Base-by-base conservation (phyloP, 2,888 invertebrate genomes). In the Dioctria linearis region DNA sequence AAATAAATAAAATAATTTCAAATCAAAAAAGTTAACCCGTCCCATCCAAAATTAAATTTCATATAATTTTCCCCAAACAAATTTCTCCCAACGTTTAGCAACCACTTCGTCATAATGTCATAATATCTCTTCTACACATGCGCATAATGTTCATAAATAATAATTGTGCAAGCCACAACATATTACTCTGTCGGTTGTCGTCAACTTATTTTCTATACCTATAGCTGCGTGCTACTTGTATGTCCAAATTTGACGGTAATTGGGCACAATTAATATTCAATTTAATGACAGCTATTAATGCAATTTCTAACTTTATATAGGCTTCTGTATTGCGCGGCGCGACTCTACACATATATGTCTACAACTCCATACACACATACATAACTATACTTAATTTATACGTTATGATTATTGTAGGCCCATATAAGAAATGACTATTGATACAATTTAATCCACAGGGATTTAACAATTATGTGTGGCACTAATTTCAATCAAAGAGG, bases 161-260 rank as follows among this genome's bases (percentile, higher is more conserved):
- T 25, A 25, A 25, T 25, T 25, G 25, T 25, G 25, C 25, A 25
- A 25, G 25, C 25, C 2, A 25, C 2, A 25, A 25, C 25, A 25
- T 25, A 25, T 25, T 25, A 25, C 25, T 25, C 25, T 25, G 25
- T 25, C 25, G 25, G 25, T 25, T 25, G 25, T 25, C 25, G 61
- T 25, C 61, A 61, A 61, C 37, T 11, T 61, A 37, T 13, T 37
- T 39, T 39, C 37, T 51, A 9, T 6, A n/a, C n/a, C n/a, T n/a
- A 2, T 51, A 6, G 5, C 2, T 4, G 39, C 8, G 51, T 3
- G 61, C 25, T 61, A 61, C 25, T 61, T 25, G 11, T 25, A 39
- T 61, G 39, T 61, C 39, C 61, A 61, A 6, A 61, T 61, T 39
- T 6, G 37, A 61, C 61, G 11, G n/a, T 61, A 61, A 61, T 61